A percentile compares a stretch with the other conserved stretches of the same genome.
Conservation (phyloP, 2,797 vertebrate genomes). For the Enteromius afrohamiltoni region DNA sequence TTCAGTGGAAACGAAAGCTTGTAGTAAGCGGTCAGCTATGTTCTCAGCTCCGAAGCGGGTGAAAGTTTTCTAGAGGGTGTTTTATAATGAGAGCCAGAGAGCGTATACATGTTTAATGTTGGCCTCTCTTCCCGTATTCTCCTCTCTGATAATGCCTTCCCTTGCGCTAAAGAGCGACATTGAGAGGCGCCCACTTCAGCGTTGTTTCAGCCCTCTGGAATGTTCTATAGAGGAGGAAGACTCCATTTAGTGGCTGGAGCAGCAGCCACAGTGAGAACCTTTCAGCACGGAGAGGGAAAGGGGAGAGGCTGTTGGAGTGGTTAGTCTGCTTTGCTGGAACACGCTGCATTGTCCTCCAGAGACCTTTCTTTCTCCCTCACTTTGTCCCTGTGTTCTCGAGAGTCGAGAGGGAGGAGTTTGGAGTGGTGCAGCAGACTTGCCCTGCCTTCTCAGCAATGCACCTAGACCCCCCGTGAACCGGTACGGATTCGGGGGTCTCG, state of each 20-base stretch:
- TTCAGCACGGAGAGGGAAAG: conserved; percentile 36
- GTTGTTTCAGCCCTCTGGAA: conserved; percentile 52
- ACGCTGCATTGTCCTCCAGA: conserved; percentile 41
- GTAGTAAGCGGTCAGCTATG: conserved; percentile 26
- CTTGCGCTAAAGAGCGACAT: conserved; percentile 43
- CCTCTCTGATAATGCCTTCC: conserved; percentile 43
- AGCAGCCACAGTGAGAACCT: conserved; percentile 50
- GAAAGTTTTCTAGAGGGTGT: conserved; percentile 49
- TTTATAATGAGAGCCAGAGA: conserved; percentile 54
- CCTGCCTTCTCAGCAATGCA: conserved; percentile 8
- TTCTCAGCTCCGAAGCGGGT: conserved; percentile 21
- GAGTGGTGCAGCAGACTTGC: conserved; percentile 15
- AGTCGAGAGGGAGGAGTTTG: conserved; percentile 38
- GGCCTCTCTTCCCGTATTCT: conserved; percentile 45
- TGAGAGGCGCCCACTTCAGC: conserved; percentile 51
- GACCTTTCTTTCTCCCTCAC: conserved; percentile 40
- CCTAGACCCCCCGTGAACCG: not conserved
- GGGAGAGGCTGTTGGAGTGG: conserved; percentile 41
- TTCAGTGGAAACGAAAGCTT: conserved; percentile 28
- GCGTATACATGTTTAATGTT: conserved; percentile 52
- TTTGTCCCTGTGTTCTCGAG: conserved; percentile 31
- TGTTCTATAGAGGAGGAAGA: conserved; percentile 46
- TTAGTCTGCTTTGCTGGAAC: conserved; percentile 45
- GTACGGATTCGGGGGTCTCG: not conserved
- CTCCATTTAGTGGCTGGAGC: conserved; percentile 48